Evolutionary conservation across 2,113 vertebrate species (phyloP), one percentile per base, ranked within the genome.

Genomic region (Crotalus tigris): DNA sequence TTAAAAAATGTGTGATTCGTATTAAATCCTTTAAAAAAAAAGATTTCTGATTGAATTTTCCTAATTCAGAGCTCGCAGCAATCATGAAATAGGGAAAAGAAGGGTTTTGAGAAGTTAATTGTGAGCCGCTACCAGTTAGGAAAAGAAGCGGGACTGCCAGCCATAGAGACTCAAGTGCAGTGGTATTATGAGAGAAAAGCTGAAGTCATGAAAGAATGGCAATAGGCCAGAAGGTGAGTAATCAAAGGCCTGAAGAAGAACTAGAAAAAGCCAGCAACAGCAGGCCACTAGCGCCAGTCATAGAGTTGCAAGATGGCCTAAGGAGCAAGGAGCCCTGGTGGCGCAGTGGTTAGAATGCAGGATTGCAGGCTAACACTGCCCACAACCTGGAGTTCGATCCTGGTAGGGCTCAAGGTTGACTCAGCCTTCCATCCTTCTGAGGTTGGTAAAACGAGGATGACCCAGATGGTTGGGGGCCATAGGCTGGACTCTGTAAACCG

Each of bases 1-100:
- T 0, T 33, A 0, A 1, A 88, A 81, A 92, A 92, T 88, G 1
- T 33, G 23, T 46, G 33, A 90, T 33, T 85, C 6, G 39, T 21
- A 44, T 49, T 4, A 13, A 7, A 59, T 51, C 33, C 0, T 10
- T 91, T 26, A 19, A 33, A 26, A 58, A 3, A 39, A 11, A 24
- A 1, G 49, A 90, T 9, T 0, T 21, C 3, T 4, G 0, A 10
- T 0, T 0, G 29, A 88, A 92, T 19, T 15, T 57, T 64, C 44
- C 59, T n/a, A 61, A 85, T 59, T 3, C 54, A 59, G 24, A 49
- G 59, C 57, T n/a, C 49, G 54, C 21, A 64, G 64, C 9, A 19
- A 69, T 44, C 49, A 69, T 51, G 53, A 53, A 81, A 21, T 21
- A 23, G n/a, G 24, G 19, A 39, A 24, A 54, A 81, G n/a, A 3